These are phyloP conservation scores for Globia sparganii DNA, from an alignment of 2,888 invertebrate genomes.

Conservation along the genomic window DNA sequence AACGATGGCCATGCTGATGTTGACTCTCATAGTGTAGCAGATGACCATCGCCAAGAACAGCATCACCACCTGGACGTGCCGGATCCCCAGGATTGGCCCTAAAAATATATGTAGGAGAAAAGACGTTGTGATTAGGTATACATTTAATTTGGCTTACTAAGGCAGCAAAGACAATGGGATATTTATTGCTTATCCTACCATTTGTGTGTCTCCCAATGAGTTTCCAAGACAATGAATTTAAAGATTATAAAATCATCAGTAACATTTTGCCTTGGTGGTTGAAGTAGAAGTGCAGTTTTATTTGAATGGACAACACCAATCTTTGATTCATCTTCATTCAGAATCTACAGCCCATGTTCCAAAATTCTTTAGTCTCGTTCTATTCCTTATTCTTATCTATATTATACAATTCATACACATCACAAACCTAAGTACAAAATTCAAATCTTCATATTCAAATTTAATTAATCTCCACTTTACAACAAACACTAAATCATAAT, in stretches of 20 bases:
- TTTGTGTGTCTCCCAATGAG: not conserved
- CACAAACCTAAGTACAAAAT: not conserved
- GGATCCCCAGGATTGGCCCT: slow-evolving; percentile 69
- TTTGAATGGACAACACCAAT: not conserved
- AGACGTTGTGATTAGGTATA: not conserved
- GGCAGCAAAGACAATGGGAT: not conserved
- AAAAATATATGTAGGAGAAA: slow-evolving; percentile 2
- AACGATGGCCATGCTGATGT: slow-evolving; percentile 90
- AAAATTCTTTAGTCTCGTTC: not conserved
- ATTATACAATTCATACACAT: not conserved
- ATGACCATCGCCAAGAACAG: slow-evolving; percentile 90
- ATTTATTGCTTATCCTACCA: not conserved
- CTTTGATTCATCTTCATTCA: not conserved
- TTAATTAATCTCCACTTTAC: not conserved
- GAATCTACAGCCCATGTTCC: not conserved
- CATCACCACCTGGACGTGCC: slow-evolving; percentile 91
- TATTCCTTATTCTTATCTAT: not conserved
- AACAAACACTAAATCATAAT: slow-evolving; percentile 29
- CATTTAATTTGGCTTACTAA: not conserved
- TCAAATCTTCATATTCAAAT: too few species aligned
- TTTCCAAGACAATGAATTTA: not conserved
- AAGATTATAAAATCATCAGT: not conserved
- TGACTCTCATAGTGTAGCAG: slow-evolving; percentile 91
- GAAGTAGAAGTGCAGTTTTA: not conserved
- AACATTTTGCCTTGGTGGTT: not conserved